Conservation (phyloP, 2,113 vertebrate species). For the Eptatretus burgeri region DNA sequence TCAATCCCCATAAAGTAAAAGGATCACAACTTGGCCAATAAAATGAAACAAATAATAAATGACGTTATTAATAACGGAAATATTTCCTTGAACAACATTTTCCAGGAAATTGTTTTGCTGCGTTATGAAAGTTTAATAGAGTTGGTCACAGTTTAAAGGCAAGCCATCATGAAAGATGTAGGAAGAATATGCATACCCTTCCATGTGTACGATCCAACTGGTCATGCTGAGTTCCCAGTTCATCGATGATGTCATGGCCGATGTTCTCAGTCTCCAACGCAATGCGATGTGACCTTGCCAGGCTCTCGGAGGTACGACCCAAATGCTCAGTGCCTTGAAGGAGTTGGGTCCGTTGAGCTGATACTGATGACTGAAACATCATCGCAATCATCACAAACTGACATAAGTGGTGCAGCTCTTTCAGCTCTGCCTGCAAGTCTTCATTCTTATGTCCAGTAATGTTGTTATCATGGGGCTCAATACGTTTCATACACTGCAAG, state of each 20-base stretch:
- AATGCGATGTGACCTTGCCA: constrained; percentile 53
- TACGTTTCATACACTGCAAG: too few relatives aligned
- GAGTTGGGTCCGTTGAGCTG: constrained; percentile 31
- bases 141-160: neutral
- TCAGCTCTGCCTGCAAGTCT: too few relatives aligned
- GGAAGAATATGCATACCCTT: constrained; percentile 21
- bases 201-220: constrained; percentile 56
- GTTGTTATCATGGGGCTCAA: too few relatives aligned
- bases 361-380: too few relatives aligned
- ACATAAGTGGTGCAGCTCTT: too few relatives aligned
- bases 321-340: constrained; percentile 57
- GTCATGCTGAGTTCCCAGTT: constrained; percentile 64
- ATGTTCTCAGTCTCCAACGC: constrained; percentile 57
- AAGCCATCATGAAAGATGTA: neutral
- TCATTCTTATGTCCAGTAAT: too few relatives aligned
- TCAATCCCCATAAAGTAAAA: neutral
- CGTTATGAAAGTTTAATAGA: neutral
- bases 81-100: neutral
- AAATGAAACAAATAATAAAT: too few relatives aligned
- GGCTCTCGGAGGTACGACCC: constrained; percentile 47
- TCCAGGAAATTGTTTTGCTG: neutral
- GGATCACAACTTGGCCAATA: neutral
- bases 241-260: constrained; percentile 63
- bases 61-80: neutral
- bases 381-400: too few relatives aligned